phyloP scores from a whole-genome alignment of 1,140 invertebrate species.

The Hesperophylax magnus region DNA sequence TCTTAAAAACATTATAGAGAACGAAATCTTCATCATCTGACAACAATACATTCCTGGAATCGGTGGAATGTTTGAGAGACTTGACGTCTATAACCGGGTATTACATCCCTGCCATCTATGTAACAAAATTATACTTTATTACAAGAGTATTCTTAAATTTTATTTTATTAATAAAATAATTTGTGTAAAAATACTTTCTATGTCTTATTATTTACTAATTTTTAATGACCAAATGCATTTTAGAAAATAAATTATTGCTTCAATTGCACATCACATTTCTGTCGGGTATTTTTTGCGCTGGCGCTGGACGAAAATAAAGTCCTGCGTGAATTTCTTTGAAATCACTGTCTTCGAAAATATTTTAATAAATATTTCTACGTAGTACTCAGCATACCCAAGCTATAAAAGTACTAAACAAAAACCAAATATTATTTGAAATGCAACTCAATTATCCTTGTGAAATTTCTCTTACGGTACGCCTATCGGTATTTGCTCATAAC shows the following conservation, averaged over 20 bases:
- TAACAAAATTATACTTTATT: slow-evolving; percentile 6
- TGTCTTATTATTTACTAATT: background rate
- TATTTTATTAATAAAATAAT: slow-evolving; percentile 7
- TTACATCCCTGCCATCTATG: background rate
- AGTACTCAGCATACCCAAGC: no score
- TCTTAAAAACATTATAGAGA: background rate
- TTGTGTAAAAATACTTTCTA: background rate
- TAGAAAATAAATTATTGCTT: background rate
- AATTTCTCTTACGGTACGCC: no score
- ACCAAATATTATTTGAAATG: no score
- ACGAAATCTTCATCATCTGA: background rate
- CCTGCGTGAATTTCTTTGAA: no score
- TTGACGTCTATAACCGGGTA: background rate
- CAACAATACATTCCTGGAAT: background rate
- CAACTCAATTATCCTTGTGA: no score
- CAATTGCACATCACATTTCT: no score
- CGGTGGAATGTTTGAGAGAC: background rate
- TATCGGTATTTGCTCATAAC: no score
- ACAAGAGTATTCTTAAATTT: background rate
- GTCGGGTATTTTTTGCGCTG: no score
- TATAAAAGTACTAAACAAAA: no score
- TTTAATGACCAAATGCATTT: background rate
- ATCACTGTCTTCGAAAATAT: no score
- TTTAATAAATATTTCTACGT: no score
- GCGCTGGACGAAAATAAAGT: no score